Base-by-base conservation (phyloP, 1,140 invertebrate species). In the Drosophila cardini region DNA sequence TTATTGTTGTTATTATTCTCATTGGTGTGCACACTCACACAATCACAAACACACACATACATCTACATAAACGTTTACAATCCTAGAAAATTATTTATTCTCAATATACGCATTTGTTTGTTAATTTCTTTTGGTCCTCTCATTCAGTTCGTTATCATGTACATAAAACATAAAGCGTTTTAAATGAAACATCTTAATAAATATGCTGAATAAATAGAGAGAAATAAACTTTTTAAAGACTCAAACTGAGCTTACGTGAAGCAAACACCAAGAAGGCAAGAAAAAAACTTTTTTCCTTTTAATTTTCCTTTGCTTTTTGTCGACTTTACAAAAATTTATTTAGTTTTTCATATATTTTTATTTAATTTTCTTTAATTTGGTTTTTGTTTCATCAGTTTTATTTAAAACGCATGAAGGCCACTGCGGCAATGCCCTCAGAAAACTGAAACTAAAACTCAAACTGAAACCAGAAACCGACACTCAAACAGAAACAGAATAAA, bases 321-420 rank as follows among this genome's bases (percentile, higher is more conserved):
- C 40, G 13, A 18, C 30, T 40, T 34, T 34, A 46, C 43, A 56
- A 46, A 32, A 2, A 58, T 11, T 36, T 42, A 38, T 64, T 42
- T 43, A 36, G 38, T 38, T 43, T 8, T 46, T 43, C 45, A n/a
- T 10, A 2, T 15, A 1, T 16, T 30, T 62, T 63, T 52, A 52
- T 65, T 80, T 75, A 46, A 53, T 63, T 43, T 57, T 13, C 52
- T 67, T 16, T 4, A 2, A 18, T 38, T 46, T 36, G 4, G n/a
- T 55, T 13, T 42, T 43, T 18, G 13, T 16, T 48, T 72, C 76
- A 58, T 58, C 62, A 34, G 48, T 61, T 65, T 45, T 76, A 65
- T 78, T 45, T 69, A 62, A 72, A 80, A 80, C 77, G 81, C 81
- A 84, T 84, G 81, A 84, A 84, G 81, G 77, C 78, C 74, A 86